A percentile compares a stretch with the other conserved stretches of the same genome.
These are phyloP conservation scores for Phortica variegata DNA, from an alignment of 1,140 invertebrate species.

Conservation along the genomic window DNA sequence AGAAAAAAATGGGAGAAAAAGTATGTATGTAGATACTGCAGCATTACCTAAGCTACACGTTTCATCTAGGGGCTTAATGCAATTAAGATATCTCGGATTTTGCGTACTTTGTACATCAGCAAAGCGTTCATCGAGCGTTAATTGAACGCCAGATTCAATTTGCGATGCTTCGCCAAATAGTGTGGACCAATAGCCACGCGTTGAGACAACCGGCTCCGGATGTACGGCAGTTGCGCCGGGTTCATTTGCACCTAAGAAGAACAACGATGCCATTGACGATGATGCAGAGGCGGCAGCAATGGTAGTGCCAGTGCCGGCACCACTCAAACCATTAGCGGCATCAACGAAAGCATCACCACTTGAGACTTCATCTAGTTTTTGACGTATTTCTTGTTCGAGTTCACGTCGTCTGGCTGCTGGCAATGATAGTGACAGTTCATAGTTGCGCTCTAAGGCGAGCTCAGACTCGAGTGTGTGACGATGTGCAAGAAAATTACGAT, in stretches of 20 bases:
- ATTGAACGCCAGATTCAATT: constrained; percentile 10
- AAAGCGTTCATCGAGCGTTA: constrained; percentile 21
- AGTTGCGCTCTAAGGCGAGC: too few species aligned
- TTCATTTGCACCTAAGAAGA: too few species aligned
- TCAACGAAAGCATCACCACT: too few species aligned
- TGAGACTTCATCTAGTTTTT: neutral
- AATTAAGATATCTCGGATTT: too few species aligned
- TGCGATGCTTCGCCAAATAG: constrained; percentile 28
- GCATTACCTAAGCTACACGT: constrained; percentile 21
- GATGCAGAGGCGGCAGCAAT: neutral
- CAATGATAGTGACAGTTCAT: too few species aligned
- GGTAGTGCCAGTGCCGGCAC: neutral
- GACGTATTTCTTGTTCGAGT: constrained; percentile 12
- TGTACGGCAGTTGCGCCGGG: too few species aligned
- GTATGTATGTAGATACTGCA: too few species aligned
- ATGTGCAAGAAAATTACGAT: too few species aligned
- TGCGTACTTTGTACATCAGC: constrained; percentile 31
- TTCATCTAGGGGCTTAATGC: too few species aligned
- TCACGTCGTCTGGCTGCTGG: constrained; percentile 15
- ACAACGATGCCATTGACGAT: neutral
- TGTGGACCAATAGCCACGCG: constrained; percentile 31
- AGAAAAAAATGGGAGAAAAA: too few species aligned
- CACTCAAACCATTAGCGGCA: too few species aligned
- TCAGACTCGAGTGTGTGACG: too few species aligned
- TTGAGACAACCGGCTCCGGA: neutral